Percentiles rank a stretch among this genome's conserved stretches.
Evolutionary conservation across 2,113 vertebrate species (phyloP).

Genomic region (Tragelaphus buxtoni): DNA sequence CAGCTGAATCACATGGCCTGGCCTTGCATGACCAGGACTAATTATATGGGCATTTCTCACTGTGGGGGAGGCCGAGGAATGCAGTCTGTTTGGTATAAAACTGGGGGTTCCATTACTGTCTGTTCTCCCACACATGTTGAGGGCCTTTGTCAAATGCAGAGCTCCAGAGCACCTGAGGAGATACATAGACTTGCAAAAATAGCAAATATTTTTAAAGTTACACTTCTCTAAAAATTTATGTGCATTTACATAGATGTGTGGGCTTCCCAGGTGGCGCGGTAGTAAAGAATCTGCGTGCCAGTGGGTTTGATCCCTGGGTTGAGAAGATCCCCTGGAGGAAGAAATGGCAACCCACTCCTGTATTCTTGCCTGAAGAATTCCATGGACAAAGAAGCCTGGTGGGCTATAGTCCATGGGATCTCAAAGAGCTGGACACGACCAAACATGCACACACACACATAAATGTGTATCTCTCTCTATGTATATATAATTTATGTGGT

Average conservation of each 20-base stretch:
- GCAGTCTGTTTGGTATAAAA: not conserved
- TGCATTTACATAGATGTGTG: not conserved
- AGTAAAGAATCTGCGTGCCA: not conserved
- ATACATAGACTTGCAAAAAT: not conserved
- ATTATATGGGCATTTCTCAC: not conserved
- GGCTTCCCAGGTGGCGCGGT: not conserved
- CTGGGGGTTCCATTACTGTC: not conserved
- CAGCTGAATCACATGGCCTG: not conserved
- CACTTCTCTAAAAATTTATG: not conserved
- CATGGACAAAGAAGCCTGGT: not conserved
- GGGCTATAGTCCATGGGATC: not conserved
- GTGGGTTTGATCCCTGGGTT: not conserved
- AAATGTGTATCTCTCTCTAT: not conserved
- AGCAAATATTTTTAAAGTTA: not conserved
- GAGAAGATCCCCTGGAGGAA: not conserved
- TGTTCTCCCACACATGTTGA: not conserved
- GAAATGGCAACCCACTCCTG: not conserved
- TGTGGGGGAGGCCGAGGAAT: not conserved
- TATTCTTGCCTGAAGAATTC: not conserved
- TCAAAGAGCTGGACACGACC: rapidly evolving
- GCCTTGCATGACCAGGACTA: not conserved
- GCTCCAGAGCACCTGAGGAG: not conserved
- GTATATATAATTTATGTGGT: not conserved
- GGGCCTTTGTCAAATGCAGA: not conserved
- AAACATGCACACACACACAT: not conserved